These are phyloP conservation scores for Chinchilla lanigera DNA, from an alignment of 2,113 vertebrate species.

Conservation along the genomic window DNA sequence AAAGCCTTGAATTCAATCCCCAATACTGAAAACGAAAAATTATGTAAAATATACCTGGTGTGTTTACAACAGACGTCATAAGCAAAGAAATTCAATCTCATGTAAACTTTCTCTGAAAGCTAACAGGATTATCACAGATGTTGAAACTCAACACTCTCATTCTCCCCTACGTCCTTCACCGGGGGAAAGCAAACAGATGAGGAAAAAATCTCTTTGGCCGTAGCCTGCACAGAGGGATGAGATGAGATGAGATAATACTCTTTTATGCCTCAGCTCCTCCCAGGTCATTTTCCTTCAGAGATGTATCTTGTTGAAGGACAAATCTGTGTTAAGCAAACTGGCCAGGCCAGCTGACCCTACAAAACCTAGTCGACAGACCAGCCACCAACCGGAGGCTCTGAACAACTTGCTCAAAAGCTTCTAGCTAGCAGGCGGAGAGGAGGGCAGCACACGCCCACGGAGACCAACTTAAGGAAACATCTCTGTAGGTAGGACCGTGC, in stretches of 20 bases:
- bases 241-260: not conserved
- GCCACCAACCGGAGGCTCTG: not conserved
- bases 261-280: not conserved
- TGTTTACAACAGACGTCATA: slow-evolving; percentile 27
- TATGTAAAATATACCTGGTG: not conserved
- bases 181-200: slow-evolving; percentile 10
- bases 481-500: not conserved
- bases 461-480: slow-evolving; percentile 45
- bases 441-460: not conserved
- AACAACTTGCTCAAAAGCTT: not conserved
- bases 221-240: not conserved
- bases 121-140: not conserved
- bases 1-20: not conserved
- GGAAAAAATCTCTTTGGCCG: not conserved
- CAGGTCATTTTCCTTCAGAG: not conserved
- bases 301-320: not conserved
- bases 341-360: not conserved
- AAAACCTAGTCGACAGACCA: not conserved
- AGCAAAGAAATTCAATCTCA: slow-evolving; percentile 46
- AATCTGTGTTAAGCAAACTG: not conserved
- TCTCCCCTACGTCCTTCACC: not conserved
- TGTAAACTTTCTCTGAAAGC: not conserved
- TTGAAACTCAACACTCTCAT: not conserved
- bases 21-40: not conserved
- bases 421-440: not conserved